Conservation (phyloP, 1,140 invertebrate genomes). For the Argopecten irradians region DNA sequence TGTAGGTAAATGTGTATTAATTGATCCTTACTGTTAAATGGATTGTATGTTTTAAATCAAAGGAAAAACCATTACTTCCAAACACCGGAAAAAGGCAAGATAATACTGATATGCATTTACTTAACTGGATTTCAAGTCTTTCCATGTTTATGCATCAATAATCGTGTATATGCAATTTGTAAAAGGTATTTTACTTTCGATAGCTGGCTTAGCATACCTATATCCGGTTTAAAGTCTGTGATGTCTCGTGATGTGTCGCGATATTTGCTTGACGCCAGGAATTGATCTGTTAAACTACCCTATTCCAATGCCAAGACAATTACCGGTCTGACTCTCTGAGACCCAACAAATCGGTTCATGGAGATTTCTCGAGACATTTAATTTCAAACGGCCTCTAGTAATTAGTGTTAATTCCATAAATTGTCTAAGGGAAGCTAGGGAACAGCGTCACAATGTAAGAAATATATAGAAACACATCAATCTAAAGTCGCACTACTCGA, state of each 20-base stretch:
- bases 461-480: not conserved
- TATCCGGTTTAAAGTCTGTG: not conserved
- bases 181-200: not conserved
- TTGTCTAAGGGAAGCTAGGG: not conserved
- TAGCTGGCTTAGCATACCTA: not conserved
- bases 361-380: not conserved
- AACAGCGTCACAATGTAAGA: not conserved
- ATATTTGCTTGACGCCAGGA: not conserved
- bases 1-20: not conserved
- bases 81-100: not conserved
- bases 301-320: not conserved
- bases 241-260: not conserved
- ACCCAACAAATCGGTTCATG: not conserved
- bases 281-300: not conserved
- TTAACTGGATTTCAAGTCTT: not conserved
- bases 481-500: not conserved
- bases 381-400: not conserved
- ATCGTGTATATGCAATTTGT: not conserved
- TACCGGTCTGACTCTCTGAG: not conserved
- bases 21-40: not conserved
- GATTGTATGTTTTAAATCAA: not conserved
- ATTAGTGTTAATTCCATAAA: slow-evolving; percentile 19
- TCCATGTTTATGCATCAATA: not conserved
- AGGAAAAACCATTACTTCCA: not conserved
- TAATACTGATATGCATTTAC: not conserved